Conservation (phyloP, 1,140 invertebrate genomes). For the Drosophila leontia region DNA sequence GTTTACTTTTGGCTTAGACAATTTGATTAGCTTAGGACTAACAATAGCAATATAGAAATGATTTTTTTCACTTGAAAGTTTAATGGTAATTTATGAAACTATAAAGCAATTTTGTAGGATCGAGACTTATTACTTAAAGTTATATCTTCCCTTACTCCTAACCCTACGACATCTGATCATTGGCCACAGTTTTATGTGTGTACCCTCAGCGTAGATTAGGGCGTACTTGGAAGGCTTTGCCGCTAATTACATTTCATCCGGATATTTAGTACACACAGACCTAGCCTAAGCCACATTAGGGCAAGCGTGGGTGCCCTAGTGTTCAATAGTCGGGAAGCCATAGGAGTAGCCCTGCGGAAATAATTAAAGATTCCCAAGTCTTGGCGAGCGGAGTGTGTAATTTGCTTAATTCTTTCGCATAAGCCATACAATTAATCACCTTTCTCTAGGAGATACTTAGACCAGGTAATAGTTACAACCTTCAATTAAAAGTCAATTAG, state of each 20-base stretch:
- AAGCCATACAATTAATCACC: constrained; percentile 63
- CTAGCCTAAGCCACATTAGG: constrained; percentile 47
- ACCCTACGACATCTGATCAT: background rate
- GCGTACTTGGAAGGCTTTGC: constrained; percentile 70
- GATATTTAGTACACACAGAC: constrained; percentile 57
- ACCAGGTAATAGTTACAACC: constrained; percentile 54
- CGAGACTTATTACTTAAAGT: background rate
- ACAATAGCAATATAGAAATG: background rate
- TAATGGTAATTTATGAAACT: background rate
- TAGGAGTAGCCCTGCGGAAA: constrained; percentile 29
- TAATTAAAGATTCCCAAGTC: constrained; percentile 36
- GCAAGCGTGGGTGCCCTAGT: constrained; percentile 18
- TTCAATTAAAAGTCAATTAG: constrained; percentile 79
- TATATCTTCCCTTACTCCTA: background rate
- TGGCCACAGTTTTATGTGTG: constrained; percentile 18
- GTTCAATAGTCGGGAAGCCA: constrained; percentile 36
- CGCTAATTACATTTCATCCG: constrained; percentile 69
- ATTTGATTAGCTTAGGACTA: constrained; percentile 40
- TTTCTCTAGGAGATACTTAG: constrained; percentile 31
- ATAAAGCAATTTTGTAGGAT: no score
- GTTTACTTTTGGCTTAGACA: constrained; percentile 51
- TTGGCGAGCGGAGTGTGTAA: constrained; percentile 56
- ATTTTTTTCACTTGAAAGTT: background rate
- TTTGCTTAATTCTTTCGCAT: constrained; percentile 45
- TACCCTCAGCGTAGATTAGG: constrained; percentile 32